These are phyloP conservation scores for Willisornis vidua DNA, from an alignment of 2,113 vertebrate species.

Conservation along the genomic window DNA sequence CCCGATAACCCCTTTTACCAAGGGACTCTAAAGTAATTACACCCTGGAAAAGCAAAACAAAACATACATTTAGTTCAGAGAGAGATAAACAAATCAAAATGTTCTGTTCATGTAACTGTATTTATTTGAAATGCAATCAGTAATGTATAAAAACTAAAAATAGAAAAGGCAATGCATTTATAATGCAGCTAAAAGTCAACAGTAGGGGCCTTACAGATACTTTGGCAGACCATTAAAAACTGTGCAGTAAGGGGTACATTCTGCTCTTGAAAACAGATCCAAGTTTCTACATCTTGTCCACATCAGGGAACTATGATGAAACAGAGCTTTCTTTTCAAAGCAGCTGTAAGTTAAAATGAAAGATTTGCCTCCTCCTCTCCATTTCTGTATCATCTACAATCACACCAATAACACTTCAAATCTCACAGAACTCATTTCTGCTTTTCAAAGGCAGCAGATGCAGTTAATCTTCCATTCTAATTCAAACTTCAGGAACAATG, in stretches of 20 bases:
- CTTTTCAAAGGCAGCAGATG: slow-evolving; percentile 18
- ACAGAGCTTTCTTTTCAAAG: neutral
- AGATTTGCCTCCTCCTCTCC: neutral
- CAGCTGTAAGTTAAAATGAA: neutral
- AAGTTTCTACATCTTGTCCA: neutral
- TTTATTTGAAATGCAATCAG: neutral
- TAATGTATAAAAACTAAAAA: neutral
- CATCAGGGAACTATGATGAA: neutral
- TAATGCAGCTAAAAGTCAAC: neutral
- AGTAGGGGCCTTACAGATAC: neutral
- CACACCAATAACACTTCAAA: neutral
- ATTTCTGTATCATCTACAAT: neutral
- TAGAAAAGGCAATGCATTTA: neutral
- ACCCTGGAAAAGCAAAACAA: slow-evolving; percentile 79
- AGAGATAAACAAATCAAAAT: neutral
- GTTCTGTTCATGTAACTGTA: neutral
- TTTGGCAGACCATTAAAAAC: neutral
- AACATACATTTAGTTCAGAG: slow-evolving; percentile 39
- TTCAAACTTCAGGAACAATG: neutral
- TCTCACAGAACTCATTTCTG: neutral
- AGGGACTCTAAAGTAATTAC: slow-evolving; percentile 98
- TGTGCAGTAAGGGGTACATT: neutral
- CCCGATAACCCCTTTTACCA: slow-evolving; percentile 98
- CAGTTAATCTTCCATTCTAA: neutral
- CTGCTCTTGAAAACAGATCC: neutral